These are phyloP conservation scores for Melanotaenia maccullochi DNA, from an alignment of 2,797 vertebrate genomes.

Conservation along the genomic window DNA sequence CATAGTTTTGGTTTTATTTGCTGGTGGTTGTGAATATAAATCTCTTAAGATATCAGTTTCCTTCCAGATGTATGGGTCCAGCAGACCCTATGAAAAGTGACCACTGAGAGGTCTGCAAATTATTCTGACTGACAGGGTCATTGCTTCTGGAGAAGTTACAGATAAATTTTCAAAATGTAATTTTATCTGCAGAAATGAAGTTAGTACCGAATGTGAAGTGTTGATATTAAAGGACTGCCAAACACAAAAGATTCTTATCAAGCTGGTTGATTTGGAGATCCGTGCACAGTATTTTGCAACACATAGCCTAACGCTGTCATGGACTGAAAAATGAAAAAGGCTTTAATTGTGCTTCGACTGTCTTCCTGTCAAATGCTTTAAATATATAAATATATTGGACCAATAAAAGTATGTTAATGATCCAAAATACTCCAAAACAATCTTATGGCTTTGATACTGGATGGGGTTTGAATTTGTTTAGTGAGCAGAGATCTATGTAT, in stretches of 20 bases:
- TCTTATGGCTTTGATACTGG: too few relatives aligned
- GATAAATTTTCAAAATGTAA: neutral
- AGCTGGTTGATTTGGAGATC: neutral
- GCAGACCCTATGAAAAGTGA: slow-evolving; percentile 24
- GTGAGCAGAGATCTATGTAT: too few relatives aligned
- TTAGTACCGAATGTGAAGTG: neutral
- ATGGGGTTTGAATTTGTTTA: too few relatives aligned
- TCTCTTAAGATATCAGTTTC: neutral
- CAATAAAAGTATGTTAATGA: neutral
- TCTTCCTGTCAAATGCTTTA: neutral
- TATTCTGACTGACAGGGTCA: neutral
- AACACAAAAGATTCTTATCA: too few relatives aligned
- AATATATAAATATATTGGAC: neutral
- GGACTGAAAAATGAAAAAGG: neutral
- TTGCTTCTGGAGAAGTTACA: slow-evolving; percentile 21
- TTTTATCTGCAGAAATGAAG: slow-evolving; percentile 6
- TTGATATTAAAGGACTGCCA: neutral
- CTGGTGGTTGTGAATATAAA: neutral
- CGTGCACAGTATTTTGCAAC: neutral
- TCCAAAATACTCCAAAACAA: too few relatives aligned
- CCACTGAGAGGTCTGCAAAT: neutral
- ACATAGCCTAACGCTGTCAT: neutral
- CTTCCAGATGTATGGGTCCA: neutral
- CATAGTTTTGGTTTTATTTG: neutral
- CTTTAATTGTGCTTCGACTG: neutral